Conservation (phyloP, 2,888 invertebrate species). For the Synergus itoensis region DNA sequence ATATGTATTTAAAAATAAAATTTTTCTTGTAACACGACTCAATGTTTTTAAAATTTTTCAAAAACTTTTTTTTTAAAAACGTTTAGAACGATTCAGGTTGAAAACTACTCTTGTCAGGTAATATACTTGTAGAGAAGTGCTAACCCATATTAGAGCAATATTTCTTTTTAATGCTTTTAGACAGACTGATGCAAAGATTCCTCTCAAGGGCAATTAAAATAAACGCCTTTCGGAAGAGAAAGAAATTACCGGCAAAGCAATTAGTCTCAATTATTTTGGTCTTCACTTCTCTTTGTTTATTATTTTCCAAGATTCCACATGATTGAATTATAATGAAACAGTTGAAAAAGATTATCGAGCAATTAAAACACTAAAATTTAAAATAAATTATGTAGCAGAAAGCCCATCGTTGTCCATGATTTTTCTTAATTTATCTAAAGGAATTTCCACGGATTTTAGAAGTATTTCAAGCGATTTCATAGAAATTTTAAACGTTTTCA, state of each 20-base stretch:
- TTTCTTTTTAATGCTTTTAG: constrained; percentile 19
- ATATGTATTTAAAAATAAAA: too few relatives aligned
- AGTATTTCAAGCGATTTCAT: too few relatives aligned
- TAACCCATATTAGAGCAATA: constrained; percentile 8
- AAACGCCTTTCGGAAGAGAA: not conserved
- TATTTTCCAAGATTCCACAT: not conserved
- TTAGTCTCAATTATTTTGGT: not conserved
- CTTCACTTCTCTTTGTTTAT: not conserved
- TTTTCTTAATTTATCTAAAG: too few relatives aligned
- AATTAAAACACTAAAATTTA: too few relatives aligned
- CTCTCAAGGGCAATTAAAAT: constrained; percentile 23
- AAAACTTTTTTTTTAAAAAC: not conserved
- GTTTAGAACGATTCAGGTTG: not conserved
- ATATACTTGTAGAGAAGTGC: not conserved
- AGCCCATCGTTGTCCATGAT: too few relatives aligned
- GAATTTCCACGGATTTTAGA: too few relatives aligned
- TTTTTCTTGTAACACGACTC: not conserved
- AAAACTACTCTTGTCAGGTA: not conserved
- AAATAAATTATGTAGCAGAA: too few relatives aligned
- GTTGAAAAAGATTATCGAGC: too few relatives aligned
- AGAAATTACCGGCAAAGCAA: not conserved
- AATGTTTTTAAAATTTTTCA: not conserved
- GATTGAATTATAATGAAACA: too few relatives aligned
- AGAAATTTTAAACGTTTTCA: too few relatives aligned
- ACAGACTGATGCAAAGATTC: not conserved